Evolutionary conservation across 1,140 invertebrate species (phyloP).

Genomic region (Leptinotarsa undecemlineata): DNA sequence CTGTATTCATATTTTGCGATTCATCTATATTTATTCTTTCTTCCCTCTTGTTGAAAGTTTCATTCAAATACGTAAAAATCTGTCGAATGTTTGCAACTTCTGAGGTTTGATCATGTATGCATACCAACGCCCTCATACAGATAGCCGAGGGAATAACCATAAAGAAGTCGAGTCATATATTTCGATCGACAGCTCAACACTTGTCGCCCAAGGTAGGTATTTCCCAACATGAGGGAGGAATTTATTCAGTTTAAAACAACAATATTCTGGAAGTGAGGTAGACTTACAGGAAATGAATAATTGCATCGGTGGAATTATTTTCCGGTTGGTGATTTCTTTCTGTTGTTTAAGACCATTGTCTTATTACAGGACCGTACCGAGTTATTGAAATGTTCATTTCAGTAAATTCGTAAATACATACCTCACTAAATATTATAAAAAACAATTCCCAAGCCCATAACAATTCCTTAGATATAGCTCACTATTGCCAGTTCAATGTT

Average conservation of each 20-base stretch:
- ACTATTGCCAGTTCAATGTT: too few species aligned
- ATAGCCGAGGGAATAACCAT: neutral
- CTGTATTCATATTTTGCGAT: too few species aligned
- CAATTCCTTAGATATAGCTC: too few species aligned
- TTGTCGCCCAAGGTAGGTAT: neutral
- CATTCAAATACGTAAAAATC: too few species aligned
- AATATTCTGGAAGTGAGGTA: slow-evolving; percentile 29
- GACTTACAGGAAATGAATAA: slow-evolving; percentile 32
- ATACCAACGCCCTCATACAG: too few species aligned
- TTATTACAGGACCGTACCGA: slow-evolving; percentile 7
- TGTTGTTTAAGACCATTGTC: slow-evolving; percentile 21
- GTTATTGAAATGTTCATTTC: neutral
- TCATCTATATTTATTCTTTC: too few species aligned
- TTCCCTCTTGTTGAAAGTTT: too few species aligned
- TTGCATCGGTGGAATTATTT: slow-evolving; percentile 31
- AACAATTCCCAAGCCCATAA: too few species aligned
- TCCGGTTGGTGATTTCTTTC: slow-evolving; percentile 32
- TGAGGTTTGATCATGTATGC: too few species aligned
- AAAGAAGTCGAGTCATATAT: neutral
- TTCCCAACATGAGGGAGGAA: neutral
- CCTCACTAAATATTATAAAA: too few species aligned
- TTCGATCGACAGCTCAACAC: neutral
- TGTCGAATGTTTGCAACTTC: too few species aligned
- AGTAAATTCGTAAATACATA: neutral
- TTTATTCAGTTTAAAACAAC: slow-evolving; percentile 16